These are phyloP conservation scores for Blastomussa wellsi DNA, from an alignment of 92 coral and sea anemone genomes.

Conservation along the genomic window DNA sequence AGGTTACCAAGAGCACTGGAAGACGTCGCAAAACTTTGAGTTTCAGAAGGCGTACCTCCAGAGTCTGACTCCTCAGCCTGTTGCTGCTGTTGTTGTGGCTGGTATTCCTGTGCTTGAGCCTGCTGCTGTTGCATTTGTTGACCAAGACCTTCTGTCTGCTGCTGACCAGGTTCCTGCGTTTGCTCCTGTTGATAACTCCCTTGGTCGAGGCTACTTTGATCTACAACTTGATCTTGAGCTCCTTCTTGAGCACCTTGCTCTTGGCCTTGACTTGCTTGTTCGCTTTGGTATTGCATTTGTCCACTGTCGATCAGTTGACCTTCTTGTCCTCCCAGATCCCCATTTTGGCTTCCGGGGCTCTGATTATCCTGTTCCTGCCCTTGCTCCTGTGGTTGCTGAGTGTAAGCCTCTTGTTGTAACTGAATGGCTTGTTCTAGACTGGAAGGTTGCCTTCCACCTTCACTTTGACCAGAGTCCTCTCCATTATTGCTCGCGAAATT, in stretches of 20 bases:
- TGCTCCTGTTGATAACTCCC: slow-evolving; percentile 32
- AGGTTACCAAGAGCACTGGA: slow-evolving; percentile 16
- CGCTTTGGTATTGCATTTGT: slow-evolving; percentile 32
- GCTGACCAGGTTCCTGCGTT: slow-evolving; percentile 13
- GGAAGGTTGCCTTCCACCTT: slow-evolving; percentile 42
- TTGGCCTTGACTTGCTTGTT: slow-evolving; percentile 36
- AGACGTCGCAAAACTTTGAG: slow-evolving; percentile 24
- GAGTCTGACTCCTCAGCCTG: slow-evolving; percentile 29
- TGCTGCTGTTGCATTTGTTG: slow-evolving; percentile 18
- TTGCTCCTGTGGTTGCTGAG: slow-evolving; percentile 60
- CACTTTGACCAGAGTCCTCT: slow-evolving; percentile 33
- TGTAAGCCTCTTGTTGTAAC: slow-evolving; percentile 47
- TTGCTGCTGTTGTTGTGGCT: slow-evolving; percentile 28
- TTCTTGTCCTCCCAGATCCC: slow-evolving; percentile 27
- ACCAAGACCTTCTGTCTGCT: slow-evolving; percentile 12
- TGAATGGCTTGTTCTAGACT: slow-evolving; percentile 52
- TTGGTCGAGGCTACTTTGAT: slow-evolving; percentile 17
- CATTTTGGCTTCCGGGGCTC: slow-evolving; percentile 23
- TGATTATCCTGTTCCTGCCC: slow-evolving; percentile 20
- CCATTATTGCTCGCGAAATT: slow-evolving; percentile 12
- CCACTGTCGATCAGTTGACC: slow-evolving; percentile 30
- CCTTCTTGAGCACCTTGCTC: slow-evolving; percentile 39
- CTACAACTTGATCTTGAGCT: slow-evolving; percentile 14
- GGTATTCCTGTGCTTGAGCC: slow-evolving; percentile 25
- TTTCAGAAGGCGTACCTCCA: slow-evolving; percentile 14